These are phyloP conservation scores for Drosophila paranaensis DNA, from an alignment of 2,888 invertebrate species.

Conservation along the genomic window DNA sequence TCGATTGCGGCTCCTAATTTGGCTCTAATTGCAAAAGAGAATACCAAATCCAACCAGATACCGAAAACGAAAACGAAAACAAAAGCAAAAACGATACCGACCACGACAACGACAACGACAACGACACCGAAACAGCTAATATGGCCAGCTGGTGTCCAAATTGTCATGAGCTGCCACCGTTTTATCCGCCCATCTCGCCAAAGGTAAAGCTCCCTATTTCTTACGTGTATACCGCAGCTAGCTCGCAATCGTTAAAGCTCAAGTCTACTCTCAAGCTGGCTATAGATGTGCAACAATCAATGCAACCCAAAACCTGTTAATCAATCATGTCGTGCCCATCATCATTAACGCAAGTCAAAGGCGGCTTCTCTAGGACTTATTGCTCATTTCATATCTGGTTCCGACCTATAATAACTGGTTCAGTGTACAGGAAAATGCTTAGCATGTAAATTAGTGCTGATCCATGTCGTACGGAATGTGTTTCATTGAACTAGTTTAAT, in stretches of 20 bases:
- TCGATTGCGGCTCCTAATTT: conserved; percentile 51
- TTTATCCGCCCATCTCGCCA: conserved; percentile 77
- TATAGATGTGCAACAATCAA: conserved; percentile 34
- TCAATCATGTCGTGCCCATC: conserved; percentile 40
- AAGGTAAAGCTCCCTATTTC: conserved; percentile 71
- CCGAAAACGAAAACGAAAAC: conserved; percentile 27
- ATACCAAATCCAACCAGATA: conserved; percentile 16
- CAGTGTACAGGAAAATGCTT: not conserved
- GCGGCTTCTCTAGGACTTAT: conserved; percentile 1
- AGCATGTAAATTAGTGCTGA: conserved; percentile 2
- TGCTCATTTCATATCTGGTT: conserved; percentile 3
- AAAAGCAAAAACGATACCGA: no score
- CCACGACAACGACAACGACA: conserved; percentile 12
- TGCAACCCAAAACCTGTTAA: conserved; percentile 19
- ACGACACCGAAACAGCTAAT: conserved; percentile 39
- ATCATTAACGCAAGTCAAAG: conserved; percentile 24
- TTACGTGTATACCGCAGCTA: conserved; percentile 9
- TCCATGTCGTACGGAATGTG: not conserved
- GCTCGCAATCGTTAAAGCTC: conserved; percentile 24
- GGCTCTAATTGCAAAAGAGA: conserved; percentile 49
- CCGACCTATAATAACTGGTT: not conserved
- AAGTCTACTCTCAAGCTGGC: conserved; percentile 17
- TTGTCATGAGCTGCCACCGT: conserved; percentile 79
- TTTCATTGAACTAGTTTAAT: not conserved
- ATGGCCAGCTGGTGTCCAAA: conserved; percentile 82